Evolutionary conservation across 2,113 vertebrate genomes (phyloP).

Genomic region (Gymnobelideus leadbeateri): DNA sequence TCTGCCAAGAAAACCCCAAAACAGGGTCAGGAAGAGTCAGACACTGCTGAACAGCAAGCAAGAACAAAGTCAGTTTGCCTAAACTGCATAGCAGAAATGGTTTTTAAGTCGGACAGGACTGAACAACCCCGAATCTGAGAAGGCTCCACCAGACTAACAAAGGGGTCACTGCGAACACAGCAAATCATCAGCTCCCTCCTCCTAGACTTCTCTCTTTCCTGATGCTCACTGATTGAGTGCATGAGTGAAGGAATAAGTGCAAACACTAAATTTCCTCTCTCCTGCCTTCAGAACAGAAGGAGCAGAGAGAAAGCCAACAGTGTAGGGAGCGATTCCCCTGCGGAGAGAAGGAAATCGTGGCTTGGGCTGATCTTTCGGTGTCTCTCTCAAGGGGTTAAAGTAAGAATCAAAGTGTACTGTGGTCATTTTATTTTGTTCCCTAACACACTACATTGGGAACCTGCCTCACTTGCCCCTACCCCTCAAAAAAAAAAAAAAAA

Average conservation of each 20-base stretch:
- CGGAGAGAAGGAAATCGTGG: background rate
- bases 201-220: background rate
- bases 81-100: no score
- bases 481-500: no score
- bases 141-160: background rate
- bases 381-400: background rate
- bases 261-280: background rate
- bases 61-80: no score
- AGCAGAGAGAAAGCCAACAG: background rate
- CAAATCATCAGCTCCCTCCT: background rate
- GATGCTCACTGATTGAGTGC: background rate
- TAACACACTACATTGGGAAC: background rate
- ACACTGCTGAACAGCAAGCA: no score
- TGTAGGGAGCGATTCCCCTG: no score
- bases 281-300: background rate
- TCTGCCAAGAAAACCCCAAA: no score
- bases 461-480: no score
- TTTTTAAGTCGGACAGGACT: no score
- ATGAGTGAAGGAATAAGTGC: background rate
- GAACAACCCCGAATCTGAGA: background rate
- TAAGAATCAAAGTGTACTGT: background rate
- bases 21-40: no score
- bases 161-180: no score
- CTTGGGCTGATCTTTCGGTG: background rate
- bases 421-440: background rate